These are phyloP conservation scores for Notodonta ziczac DNA, from an alignment of 2,888 invertebrate species.

Conservation along the genomic window DNA sequence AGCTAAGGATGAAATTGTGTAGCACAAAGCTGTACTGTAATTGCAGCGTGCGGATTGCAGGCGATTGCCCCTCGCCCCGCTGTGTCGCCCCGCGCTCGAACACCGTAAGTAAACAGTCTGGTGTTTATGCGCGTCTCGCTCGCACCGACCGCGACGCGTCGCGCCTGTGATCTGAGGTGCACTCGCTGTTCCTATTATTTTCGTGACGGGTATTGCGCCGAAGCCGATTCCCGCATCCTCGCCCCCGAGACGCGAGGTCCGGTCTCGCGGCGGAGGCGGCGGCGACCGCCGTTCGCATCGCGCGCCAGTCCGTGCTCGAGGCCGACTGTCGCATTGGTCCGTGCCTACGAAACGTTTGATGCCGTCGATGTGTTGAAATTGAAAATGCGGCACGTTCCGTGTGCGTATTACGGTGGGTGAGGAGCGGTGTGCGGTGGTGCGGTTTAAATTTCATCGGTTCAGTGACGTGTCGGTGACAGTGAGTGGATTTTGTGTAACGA, in stretches of 20 bases:
- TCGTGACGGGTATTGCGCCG: conserved; percentile 85
- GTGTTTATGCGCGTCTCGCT: conserved; percentile 85
- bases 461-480: conserved; percentile 72
- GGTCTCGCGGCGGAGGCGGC: conserved; percentile 81
- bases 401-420: conserved; percentile 64
- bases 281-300: conserved; percentile 81
- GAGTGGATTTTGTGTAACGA: conserved; percentile 61
- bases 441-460: conserved; percentile 51
- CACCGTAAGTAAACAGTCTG: conserved; percentile 85
- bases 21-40: conserved; percentile 79
- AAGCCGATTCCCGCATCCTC: conserved; percentile 84
- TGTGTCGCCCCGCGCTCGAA: conserved; percentile 73
- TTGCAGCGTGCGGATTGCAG: conserved; percentile 84
- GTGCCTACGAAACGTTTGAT: conserved; percentile 71
- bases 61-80: conserved; percentile 74
- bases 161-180: conserved; percentile 84
- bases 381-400: conserved; percentile 74
- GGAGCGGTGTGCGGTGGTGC: conserved; percentile 43
- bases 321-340: conserved; percentile 78
- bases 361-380: conserved; percentile 64
- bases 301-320: conserved; percentile 81
- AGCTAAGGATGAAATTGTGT: conserved; percentile 70
- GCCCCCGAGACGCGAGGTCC: conserved; percentile 83
- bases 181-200: conserved; percentile 85
- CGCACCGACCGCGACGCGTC: conserved; percentile 82